These are phyloP conservation scores for Coturnix japonica DNA, from an alignment of 2,113 vertebrate species.

Conservation along the genomic window DNA sequence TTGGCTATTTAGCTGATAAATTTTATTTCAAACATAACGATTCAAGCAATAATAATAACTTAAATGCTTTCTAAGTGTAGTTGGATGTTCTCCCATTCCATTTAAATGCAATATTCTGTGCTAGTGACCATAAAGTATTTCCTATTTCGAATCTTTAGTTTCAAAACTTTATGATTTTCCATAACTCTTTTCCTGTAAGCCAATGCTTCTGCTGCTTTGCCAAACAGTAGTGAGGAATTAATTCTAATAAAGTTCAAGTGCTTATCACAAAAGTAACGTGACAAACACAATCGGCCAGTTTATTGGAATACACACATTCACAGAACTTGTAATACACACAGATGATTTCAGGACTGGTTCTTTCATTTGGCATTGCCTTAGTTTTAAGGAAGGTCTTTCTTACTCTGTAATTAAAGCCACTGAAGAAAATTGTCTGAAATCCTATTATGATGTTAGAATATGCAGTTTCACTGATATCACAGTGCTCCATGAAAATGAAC, in stretches of 20 bases:
- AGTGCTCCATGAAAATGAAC: neutral
- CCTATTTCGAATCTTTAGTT: neutral
- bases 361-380: neutral
- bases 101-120: neutral
- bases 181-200: neutral
- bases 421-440: neutral
- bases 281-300: neutral
- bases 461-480: neutral
- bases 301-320: neutral
- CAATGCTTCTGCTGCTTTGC: neutral
- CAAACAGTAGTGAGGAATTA: neutral
- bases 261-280: neutral
- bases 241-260: neutral
- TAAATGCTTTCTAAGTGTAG: neutral
- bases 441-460: neutral
- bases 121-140: neutral
- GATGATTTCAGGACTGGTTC: neutral
- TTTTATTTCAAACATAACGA: constrained; percentile 10
- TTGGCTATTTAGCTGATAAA: constrained; percentile 3
- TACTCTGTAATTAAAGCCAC: neutral
- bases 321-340: neutral
- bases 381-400: neutral
- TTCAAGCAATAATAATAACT: neutral
- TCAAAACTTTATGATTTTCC: neutral
- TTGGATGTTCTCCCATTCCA: neutral